Evolutionary conservation across 2,113 vertebrate genomes (phyloP).

Genomic region (Aix galericulata): DNA sequence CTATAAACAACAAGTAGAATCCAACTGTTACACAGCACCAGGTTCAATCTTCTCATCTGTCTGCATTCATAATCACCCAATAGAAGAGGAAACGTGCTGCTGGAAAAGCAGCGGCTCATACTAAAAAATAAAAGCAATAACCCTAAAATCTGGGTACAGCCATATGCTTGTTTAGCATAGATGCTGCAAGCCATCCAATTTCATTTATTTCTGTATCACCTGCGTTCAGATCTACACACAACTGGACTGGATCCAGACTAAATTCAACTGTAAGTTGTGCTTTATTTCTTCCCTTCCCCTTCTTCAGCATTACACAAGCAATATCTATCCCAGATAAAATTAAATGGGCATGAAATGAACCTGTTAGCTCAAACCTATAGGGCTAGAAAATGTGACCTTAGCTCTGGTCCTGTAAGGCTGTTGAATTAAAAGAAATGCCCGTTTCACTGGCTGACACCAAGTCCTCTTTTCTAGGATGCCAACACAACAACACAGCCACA

Average conservation of each 20-base stretch:
- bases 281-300: not conserved
- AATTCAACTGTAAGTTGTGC: not conserved
- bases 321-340: slow-evolving; percentile 7
- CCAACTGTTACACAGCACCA: not conserved
- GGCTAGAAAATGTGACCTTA: not conserved
- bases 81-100: not conserved
- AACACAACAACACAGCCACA: rapidly evolving
- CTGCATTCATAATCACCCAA: not conserved
- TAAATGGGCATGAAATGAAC: not conserved
- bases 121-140: not conserved
- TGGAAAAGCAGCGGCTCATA: not conserved
- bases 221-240: not conserved
- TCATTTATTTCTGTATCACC: not conserved
- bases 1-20: not conserved
- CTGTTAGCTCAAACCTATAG: not conserved
- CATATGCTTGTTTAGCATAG: not conserved
- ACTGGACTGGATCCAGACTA: not conserved
- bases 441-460: not conserved
- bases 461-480: not conserved
- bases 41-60: not conserved
- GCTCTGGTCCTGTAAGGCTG: not conserved
- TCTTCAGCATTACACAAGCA: not conserved
- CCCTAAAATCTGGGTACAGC: not conserved
- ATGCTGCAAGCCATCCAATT: not conserved
- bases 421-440: not conserved